Conservation (phyloP, 2,888 invertebrate genomes). For the Acronicta aceris region DNA sequence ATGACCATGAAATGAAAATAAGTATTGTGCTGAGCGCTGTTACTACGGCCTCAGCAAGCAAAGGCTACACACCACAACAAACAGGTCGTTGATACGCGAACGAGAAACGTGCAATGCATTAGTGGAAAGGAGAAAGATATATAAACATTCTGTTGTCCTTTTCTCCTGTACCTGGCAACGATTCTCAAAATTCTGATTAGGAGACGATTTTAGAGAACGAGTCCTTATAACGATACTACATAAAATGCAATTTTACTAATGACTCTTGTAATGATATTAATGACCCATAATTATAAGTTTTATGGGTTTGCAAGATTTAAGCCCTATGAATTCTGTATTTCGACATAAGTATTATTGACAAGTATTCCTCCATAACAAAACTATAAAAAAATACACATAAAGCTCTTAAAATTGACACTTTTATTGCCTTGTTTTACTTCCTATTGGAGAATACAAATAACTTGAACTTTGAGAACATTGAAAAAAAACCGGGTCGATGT, state of each 20-base stretch:
- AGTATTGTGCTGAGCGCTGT: constrained; percentile 74
- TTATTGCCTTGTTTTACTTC: constrained; percentile 12
- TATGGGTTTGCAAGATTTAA: constrained; percentile 1
- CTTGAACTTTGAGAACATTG: constrained; percentile 64
- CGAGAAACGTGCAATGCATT: constrained; percentile 71
- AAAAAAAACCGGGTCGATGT: constrained; percentile 52
- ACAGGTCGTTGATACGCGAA: constrained; percentile 85
- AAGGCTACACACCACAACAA: constrained; percentile 72
- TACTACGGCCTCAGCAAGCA: constrained; percentile 75
- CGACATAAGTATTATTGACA: not conserved
- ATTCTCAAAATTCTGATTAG: constrained; percentile 64
- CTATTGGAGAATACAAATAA: constrained; percentile 1
- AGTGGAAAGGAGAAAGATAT: constrained; percentile 74
- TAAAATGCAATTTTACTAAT: constrained; percentile 12
- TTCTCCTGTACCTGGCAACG: constrained; percentile 63
- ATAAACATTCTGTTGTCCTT: constrained; percentile 78
- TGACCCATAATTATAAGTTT: constrained; percentile 8
- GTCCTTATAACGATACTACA: constrained; percentile 1
- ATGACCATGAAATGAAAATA: constrained; percentile 85
- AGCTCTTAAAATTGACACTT: not conserved
- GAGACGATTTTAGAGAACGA: constrained; percentile 17
- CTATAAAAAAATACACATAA: not conserved
- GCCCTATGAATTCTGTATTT: not conserved
- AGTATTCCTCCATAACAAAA: not conserved
- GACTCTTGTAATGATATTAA: constrained; percentile 6